These are phyloP conservation scores for Axis porcinus DNA, from an alignment of 2,113 vertebrate species.

Conservation along the genomic window DNA sequence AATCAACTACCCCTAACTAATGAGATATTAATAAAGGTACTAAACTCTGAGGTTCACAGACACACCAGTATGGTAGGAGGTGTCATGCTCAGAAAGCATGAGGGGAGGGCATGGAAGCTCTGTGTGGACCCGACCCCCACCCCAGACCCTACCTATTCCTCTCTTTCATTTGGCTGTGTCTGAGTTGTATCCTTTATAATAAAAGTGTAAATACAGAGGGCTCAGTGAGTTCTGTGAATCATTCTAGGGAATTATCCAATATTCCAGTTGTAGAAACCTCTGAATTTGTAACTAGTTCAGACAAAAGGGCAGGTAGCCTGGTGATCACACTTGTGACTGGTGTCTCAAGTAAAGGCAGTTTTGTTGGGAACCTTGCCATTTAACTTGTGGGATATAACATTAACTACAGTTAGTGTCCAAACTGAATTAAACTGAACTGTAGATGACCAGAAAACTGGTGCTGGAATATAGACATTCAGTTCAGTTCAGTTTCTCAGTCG, in stretches of 20 bases:
- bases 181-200: neutral
- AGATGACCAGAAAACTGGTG: neutral
- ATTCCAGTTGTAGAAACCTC: neutral
- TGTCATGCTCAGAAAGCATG: neutral
- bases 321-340: neutral
- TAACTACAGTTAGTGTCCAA: neutral
- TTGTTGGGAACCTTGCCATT: neutral
- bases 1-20: neutral
- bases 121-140: neutral
- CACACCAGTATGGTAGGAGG: neutral
- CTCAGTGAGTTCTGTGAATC: neutral
- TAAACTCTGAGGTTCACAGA: neutral
- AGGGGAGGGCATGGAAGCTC: neutral
- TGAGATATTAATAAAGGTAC: neutral
- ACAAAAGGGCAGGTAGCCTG: neutral
- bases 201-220: neutral
- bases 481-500: neutral
- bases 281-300: neutral
- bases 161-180: neutral
- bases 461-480: neutral
- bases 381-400: neutral
- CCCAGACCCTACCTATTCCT: neutral
- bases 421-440: neutral
- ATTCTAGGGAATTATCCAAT: neutral
- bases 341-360: neutral